Percentiles rank a stretch among this genome's conserved stretches.
Conservation (phyloP, 2,113 vertebrate species). For the Hemibagrus wyckioides region DNA sequence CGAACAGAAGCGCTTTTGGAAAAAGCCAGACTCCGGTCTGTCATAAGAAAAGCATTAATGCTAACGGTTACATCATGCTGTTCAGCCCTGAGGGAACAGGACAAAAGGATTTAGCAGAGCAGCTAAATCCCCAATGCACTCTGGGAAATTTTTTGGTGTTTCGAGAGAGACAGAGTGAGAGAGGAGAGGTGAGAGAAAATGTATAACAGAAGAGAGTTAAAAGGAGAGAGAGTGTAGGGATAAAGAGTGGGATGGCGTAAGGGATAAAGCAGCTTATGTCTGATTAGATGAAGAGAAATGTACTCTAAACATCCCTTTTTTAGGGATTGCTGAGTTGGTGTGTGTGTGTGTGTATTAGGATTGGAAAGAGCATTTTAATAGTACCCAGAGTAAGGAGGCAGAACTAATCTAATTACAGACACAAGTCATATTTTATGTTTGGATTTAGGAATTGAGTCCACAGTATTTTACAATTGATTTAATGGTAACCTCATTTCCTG, state of each 20-base stretch:
- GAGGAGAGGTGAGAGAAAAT: background rate
- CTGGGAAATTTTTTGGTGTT: slow-evolving; percentile 20
- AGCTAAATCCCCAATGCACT: slow-evolving; percentile 20
- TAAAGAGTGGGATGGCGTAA: background rate
- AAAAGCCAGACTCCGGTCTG: background rate
- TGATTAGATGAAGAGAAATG: slow-evolving; percentile 35
- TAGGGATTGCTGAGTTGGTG: background rate
- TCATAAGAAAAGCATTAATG: slow-evolving; percentile 23
- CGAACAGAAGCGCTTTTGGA: background rate
- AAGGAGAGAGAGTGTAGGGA: background rate
- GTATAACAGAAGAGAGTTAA: background rate
- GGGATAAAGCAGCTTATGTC: slow-evolving; percentile 42
- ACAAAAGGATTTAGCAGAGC: slow-evolving; percentile 35
- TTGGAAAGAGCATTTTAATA: background rate
- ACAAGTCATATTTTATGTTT: background rate
- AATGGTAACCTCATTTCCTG: background rate
- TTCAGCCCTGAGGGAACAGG: slow-evolving; percentile 21
- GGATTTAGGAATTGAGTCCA: background rate
- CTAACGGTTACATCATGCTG: slow-evolving; percentile 25
- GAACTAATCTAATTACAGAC: slow-evolving; percentile 20
- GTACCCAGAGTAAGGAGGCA: slow-evolving; percentile 1
- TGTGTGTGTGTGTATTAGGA: slow-evolving; percentile 16
- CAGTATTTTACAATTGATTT: background rate
- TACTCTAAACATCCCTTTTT: slow-evolving; percentile 18
- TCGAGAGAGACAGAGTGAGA: background rate